Evolutionary conservation across 1,140 invertebrate genomes (phyloP), one percentile per base, ranked within the genome.

Genomic region (Lepidostoma basale): DNA sequence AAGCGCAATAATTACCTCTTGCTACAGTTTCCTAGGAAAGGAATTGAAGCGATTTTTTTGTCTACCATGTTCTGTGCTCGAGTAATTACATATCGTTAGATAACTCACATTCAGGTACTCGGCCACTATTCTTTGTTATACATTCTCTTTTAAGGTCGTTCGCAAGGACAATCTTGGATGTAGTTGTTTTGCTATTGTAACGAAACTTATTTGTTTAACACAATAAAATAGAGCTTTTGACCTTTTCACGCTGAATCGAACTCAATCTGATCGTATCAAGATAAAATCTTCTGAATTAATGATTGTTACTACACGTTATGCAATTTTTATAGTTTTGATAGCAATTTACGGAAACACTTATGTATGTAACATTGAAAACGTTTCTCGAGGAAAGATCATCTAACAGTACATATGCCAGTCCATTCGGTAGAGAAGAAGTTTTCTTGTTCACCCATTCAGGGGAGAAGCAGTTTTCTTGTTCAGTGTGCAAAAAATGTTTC

Each of bases 71-170:
- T 39, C 14, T 49, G 23, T 30, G 18, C 16, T 63, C 40, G 20
- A 28, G 22, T 63, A 36, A 64, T 52, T 30, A 36, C 45, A 39
- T 49, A 49, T 64, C 33, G 28, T 52, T 36, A 16, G 45, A 33
- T 42, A 64, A 64, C 22, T 36, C n/a, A 36, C 6, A 58, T 56
- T 56, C 52, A 56, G 52, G 26, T 33, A 36, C 20, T 56, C 52
- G 36, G 52, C n/a, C 23, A 36, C 20, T 36, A 47, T 22, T 33
- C 45, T 64, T 47, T 64, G 62, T 39, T 52, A 22, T 44, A 64
- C 45, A 52, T 64, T 64, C 62, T 52, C 52, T 36, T 52, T 14
- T 54, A 64, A 54, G 62, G 62, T 64, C 30, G 30, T 36, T 54
- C 22, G 20, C 45, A 64, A 64, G 62, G 62, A 49, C 45, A 52